Conservation (phyloP, 1,140 invertebrate genomes). For the Hormaphis cornu region DNA sequence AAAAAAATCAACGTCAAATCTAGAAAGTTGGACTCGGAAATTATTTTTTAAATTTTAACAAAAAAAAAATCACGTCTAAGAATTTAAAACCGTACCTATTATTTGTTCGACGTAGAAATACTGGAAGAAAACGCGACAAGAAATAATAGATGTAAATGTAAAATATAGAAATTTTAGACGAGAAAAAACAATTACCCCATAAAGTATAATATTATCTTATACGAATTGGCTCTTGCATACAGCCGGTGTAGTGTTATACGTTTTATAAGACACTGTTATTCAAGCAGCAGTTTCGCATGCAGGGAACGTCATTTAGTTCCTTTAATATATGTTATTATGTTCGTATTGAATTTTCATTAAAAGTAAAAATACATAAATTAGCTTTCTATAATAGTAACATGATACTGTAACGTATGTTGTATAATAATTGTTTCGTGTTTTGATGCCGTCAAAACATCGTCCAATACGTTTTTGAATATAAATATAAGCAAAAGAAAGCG, state of each 20-base stretch:
- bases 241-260: background rate
- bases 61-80: too few relatives aligned
- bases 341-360: background rate
- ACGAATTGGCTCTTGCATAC: too few relatives aligned
- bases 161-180: too few relatives aligned
- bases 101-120: too few relatives aligned
- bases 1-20: too few relatives aligned
- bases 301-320: slow-evolving; percentile 31
- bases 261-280: background rate
- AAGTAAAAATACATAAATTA: background rate
- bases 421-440: background rate
- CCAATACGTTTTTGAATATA: background rate
- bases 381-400: background rate
- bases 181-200: too few relatives aligned
- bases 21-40: too few relatives aligned
- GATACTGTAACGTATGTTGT: background rate
- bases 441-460: background rate
- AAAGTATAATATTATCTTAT: too few relatives aligned
- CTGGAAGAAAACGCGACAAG: too few relatives aligned
- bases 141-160: too few relatives aligned
- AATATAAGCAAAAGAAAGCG: slow-evolving; percentile 15
- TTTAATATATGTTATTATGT: slow-evolving; percentile 1
- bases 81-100: too few relatives aligned
- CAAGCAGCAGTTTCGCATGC: slow-evolving; percentile 17
- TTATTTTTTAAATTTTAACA: too few relatives aligned